phyloP scores from a whole-genome alignment of 2,888 invertebrate genomes.

The Hybos culiciformis region DNA sequence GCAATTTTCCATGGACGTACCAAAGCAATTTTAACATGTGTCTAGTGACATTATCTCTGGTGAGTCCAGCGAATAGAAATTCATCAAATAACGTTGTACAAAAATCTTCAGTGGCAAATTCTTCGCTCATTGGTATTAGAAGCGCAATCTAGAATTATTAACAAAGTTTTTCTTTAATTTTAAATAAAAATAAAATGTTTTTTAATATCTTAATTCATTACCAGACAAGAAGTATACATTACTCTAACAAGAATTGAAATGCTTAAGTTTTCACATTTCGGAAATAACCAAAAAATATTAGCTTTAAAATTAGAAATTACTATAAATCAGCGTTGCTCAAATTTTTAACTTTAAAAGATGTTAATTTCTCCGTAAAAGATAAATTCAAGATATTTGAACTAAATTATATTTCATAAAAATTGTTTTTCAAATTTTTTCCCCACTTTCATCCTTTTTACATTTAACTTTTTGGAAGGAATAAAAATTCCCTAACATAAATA shows the following conservation, averaged over 20 bases:
- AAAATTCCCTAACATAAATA: neutral
- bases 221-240: too few species aligned
- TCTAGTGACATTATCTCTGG: slow-evolving; percentile 79
- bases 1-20: slow-evolving; percentile 79
- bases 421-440: too few species aligned
- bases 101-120: slow-evolving; percentile 86
- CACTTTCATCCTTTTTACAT: too few species aligned
- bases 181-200: neutral
- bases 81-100: slow-evolving; percentile 92
- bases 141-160: slow-evolving; percentile 39
- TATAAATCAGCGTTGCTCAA: too few species aligned
- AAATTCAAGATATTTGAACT: neutral
- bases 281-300: too few species aligned
- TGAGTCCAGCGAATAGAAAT: slow-evolving; percentile 81
- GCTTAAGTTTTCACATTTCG: too few species aligned
- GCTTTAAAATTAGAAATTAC: too few species aligned
- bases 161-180: neutral
- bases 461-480: too few species aligned
- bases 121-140: slow-evolving; percentile 78
- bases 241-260: too few species aligned
- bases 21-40: slow-evolving; percentile 83
- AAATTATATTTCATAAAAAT: neutral
- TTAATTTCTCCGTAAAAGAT: too few species aligned
- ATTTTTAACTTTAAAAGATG: too few species aligned
- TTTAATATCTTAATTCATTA: too few species aligned